Evolutionary conservation across 2,797 vertebrate genomes (phyloP), one percentile per base, ranked within the genome.

Genomic region (Meriones psammophilus): DNA sequence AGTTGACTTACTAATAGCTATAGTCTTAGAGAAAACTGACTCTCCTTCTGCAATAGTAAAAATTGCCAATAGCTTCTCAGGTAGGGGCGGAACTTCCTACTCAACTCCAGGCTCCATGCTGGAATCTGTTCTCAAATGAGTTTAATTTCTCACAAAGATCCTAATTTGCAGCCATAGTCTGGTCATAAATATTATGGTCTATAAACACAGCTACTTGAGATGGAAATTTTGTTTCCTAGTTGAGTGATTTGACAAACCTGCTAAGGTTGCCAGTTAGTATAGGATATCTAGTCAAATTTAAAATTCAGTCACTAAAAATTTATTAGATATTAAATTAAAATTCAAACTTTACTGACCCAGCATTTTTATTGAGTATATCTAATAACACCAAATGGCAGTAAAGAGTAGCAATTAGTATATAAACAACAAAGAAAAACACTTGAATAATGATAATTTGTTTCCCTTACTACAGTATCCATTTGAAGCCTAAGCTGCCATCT

Each of bases 191-290:
- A 15, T 77, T 68, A 81, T 56, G 84, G 33, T 28, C 76, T 89
- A 2, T 81, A 95, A 91, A 39, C 68, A 4, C 33, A 91, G 30
- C 69, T 33, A 73, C 56, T 81, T 83, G 64, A 89, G 50, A 74
- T 86, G 42, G 39, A 68, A 86, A 68, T 17, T 86, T 8, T 84
- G 64, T 64, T 95, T 92, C 74, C 60, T 79, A 88, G 9, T 54
- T 92, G 20, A 46, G 33, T 80, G 36, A 93, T 77, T 92, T 88
- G 93, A 36, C n/a, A 97, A 94, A 95, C 10, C 26, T 46, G 73
- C 50, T 79, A 79, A 28, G 15, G 14, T 62, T 87, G 26, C 54
- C 56, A 90, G n/a, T 89, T 84, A 92, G 91, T n/a, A 90, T 3
- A 87, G 13, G 26, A 58, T 13, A 71, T 33, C 4, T 66, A 85